Base-by-base conservation (phyloP, 2,113 vertebrate species). In the Aegypius monachus region DNA sequence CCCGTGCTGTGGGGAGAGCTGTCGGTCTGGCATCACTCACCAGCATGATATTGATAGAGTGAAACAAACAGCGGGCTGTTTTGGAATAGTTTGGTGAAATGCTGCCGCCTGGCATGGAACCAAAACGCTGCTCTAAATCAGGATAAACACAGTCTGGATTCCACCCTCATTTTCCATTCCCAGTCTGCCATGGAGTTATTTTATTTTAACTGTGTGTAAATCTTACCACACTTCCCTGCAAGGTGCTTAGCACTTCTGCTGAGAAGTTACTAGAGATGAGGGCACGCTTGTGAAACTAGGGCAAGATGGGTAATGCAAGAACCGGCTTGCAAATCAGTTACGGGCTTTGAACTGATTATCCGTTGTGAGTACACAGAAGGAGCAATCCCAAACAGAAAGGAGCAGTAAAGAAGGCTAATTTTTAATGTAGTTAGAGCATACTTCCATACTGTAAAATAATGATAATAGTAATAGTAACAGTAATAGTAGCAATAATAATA, bases 81-180 rank as follows among this genome's bases (percentile, higher is more conserved):
- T 94, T 81, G 90, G 94, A 94, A 77, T 90, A 68, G 88, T 97
- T 94, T 95, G 93, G 86, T 95, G 74, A 91, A 94, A 95, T 82
- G 88, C 93, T 96, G 95, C 94, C 34, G 1, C 67, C 67, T 97
- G 97, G 97, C 91, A 6, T 13, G 29, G 62, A 89, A 94, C 86
- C 94, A 97, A 95, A 95, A 83, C 56, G 40, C 71, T 70, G 92
- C 96, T 96, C n/a, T 93, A 95, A 97, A 91, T 96, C 94, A 97
- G 97, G 94, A 86, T 96, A 95, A 97, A 97, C 94, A 97, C 96
- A 97, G 95, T 92, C 95, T 98, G 96, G 97, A 94, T 97, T 95
- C 78, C 85, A 21, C 92, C 58, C 88, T 94, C 56, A 58, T 73
- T 92, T 93, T 89, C 81, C 81, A 77, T 88, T 95, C 81, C 71